Percentiles rank a stretch among this genome's conserved stretches.
phyloP scores from a whole-genome alignment of 2,113 vertebrate species.

The Sphaerodactylus townsendi region DNA sequence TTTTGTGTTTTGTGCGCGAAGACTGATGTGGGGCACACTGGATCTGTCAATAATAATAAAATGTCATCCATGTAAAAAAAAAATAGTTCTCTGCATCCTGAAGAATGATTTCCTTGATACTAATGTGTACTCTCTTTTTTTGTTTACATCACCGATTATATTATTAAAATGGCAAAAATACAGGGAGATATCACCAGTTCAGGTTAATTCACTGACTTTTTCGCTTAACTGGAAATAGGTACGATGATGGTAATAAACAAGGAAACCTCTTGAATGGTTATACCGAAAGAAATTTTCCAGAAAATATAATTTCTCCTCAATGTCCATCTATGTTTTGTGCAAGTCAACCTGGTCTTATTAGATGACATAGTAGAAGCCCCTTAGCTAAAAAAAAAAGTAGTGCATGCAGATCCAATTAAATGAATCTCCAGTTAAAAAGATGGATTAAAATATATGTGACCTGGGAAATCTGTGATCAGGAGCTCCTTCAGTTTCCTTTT shows the following conservation, averaged over 20 bases:
- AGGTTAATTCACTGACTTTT: background rate
- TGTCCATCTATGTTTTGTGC: background rate
- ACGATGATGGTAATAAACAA: rapidly evolving
- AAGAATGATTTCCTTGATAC: constrained; percentile 26
- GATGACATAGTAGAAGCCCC: background rate
- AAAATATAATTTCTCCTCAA: background rate
- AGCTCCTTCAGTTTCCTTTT: too few species aligned
- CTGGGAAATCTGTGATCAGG: too few species aligned
- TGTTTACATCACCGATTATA: background rate
- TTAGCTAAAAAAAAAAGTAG: background rate
- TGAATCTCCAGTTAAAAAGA: background rate
- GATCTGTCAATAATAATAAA: constrained; percentile 69
- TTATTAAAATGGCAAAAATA: constrained; percentile 6
- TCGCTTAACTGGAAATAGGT: rapidly evolving
- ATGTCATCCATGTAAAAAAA: constrained; percentile 61
- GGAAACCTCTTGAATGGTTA: background rate
- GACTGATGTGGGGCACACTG: constrained; percentile 55
- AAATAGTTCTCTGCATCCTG: constrained; percentile 4
- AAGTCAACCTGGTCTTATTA: background rate
- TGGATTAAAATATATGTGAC: too few species aligned
- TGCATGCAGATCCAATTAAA: background rate
- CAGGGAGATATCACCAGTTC: background rate
- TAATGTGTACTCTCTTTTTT: background rate
- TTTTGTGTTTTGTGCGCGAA: constrained; percentile 40
- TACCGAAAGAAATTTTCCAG: background rate